A percentile compares a stretch with the other conserved stretches of the same genome.
Evolutionary conservation across 2,113 vertebrate genomes (phyloP).

Genomic region (Heterochromis multidens): DNA sequence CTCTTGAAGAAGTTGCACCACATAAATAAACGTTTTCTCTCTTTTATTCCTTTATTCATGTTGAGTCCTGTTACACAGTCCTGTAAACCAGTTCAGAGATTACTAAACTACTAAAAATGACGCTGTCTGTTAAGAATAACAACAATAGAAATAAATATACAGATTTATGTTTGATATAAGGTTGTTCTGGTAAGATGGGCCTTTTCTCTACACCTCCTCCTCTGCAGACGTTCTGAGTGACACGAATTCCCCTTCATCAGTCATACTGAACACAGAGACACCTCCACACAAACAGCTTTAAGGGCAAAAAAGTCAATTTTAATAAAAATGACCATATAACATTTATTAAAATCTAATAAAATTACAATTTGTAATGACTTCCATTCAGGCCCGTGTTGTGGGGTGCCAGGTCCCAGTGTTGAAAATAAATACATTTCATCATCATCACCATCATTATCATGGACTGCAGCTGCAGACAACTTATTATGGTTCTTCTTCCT

Average conservation of each 20-base stretch:
- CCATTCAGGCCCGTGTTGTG: constrained; percentile 53
- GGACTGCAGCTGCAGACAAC: constrained; percentile 41
- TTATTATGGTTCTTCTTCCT: constrained; percentile 13
- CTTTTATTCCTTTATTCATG: background rate
- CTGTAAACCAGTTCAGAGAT: background rate
- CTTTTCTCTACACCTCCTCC: background rate
- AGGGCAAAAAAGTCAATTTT: constrained; percentile 78
- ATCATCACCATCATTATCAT: background rate
- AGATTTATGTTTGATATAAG: background rate
- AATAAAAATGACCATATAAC: constrained; percentile 82
- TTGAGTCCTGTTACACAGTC: background rate
- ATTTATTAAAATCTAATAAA: constrained; percentile 84
- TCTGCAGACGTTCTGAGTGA: background rate
- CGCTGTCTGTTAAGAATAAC: background rate
- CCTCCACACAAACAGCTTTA: background rate
- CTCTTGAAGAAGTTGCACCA: background rate
- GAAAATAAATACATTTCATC: constrained; percentile 77
- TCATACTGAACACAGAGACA: background rate
- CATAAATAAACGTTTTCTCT: background rate
- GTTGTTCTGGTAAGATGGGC: background rate
- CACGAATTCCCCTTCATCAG: too few relatives aligned
- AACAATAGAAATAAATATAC: rapidly evolving
- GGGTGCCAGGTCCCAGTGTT: constrained; percentile 63
- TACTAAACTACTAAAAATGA: background rate
- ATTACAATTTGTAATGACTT: constrained; percentile 73